Evolutionary conservation across 2,888 invertebrate genomes (phyloP).

Genomic region (Lymantria monacha): DNA sequence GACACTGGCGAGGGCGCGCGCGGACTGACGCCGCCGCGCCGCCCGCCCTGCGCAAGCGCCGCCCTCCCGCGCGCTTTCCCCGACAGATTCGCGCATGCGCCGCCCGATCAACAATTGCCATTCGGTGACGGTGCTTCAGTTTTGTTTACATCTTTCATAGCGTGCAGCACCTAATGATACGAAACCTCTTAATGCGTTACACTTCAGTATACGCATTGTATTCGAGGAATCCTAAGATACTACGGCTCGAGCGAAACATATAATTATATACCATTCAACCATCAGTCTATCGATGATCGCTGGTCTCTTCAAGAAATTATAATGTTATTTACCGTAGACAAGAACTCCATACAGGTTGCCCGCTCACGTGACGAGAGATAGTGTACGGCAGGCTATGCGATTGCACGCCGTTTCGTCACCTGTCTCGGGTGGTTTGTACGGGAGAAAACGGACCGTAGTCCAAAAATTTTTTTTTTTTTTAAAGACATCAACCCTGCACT

Average conservation of each 20-base stretch:
- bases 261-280: not conserved
- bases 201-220: too few species aligned
- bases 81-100: conserved; percentile 40
- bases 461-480: too few species aligned
- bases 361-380: not conserved
- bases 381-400: too few species aligned
- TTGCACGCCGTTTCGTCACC: too few species aligned
- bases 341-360: too few species aligned
- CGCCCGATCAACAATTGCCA: conserved; percentile 3
- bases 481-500: too few species aligned
- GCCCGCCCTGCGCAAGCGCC: conserved; percentile 55
- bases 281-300: not conserved
- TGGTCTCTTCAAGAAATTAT: not conserved
- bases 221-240: too few species aligned
- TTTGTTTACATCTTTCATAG: conserved; percentile 50
- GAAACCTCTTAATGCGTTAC: too few species aligned
- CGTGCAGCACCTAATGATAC: conserved; percentile 16
- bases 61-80: conserved; percentile 37
- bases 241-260: too few species aligned
- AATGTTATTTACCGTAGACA: too few species aligned
- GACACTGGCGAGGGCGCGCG: conserved; percentile 79
- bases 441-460: too few species aligned
- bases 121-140: conserved; percentile 11
- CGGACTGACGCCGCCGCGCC: conserved; percentile 65
- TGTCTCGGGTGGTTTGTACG: too few species aligned